Evolutionary conservation across 1,140 invertebrate genomes (phyloP).

Genomic region (Drosophila trapezifrons): DNA sequence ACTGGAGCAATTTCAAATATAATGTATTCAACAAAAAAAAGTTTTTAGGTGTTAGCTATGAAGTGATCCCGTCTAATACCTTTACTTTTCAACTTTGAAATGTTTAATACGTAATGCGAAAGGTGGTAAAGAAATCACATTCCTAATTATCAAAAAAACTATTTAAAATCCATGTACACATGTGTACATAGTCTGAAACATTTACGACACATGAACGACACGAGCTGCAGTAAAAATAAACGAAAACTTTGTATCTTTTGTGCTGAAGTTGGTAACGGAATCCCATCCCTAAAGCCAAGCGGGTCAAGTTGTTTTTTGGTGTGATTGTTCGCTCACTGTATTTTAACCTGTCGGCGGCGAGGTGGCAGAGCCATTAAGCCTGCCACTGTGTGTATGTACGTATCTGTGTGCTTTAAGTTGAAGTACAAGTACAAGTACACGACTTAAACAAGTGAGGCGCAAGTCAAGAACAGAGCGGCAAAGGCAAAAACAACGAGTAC

Average conservation of each 20-base stretch:
- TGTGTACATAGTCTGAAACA: neutral
- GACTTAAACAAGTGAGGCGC: conserved; percentile 45
- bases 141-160: neutral
- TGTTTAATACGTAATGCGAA: no score
- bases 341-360: conserved; percentile 55
- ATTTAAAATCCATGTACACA: neutral
- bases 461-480: conserved; percentile 28
- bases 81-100: neutral
- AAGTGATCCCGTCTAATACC: neutral
- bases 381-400: neutral
- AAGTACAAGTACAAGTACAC: conserved; percentile 49
- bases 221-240: neutral
- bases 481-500: conserved; percentile 18
- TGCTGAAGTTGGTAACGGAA: conserved; percentile 5
- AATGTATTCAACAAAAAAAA: no score
- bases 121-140: neutral
- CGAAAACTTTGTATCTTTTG: neutral
- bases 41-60: no score
- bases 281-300: conserved; percentile 54
- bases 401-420: conserved; percentile 30
- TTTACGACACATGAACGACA: neutral
- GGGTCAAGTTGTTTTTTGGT: conserved; percentile 46
- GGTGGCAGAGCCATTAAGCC: conserved; percentile 37
- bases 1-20: no score
- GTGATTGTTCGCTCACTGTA: conserved; percentile 43